Evolutionary conservation across 2,797 vertebrate species (phyloP), one percentile per base, ranked within the genome.

Genomic region (Euphonia xanthogaster): DNA sequence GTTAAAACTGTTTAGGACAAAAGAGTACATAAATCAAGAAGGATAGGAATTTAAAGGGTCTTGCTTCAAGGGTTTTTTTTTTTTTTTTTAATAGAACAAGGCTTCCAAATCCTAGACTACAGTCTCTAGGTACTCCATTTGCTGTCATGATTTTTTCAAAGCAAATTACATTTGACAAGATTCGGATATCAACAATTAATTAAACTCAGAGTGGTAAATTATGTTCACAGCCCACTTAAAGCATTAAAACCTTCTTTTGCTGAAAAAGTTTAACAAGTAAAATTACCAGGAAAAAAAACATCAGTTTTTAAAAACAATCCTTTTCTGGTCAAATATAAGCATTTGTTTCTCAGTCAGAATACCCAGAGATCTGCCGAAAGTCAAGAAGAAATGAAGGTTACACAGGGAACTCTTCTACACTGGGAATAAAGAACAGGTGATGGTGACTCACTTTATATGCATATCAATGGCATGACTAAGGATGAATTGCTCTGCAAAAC

Each of bases 181-280:
- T 89, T 94, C 4, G 3, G 78, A 63, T 94, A 94, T 71, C 90
- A 95, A 87, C 86, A 94, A 94, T 94, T 96, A 96, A 95, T 95
- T 94, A 95, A 91, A 89, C n/a, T 12, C 37, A 39, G 90, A 95
- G 80, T 67, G 72, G 57, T 47, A 96, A 95, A 86, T 86, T 66
- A 95, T 42, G 35, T 78, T 93, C 74, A 65, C 39, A 89, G 62
- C 54, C 79, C 71, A 86, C 50, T 90, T 92, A 61, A 93, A 95
- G 67, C n/a, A 79, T 89, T 71, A 92, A 62, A 85, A 83, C 48
- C 63, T 76, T 79, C 47, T 91, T 75, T 70, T 79, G 71, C 71
- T 85, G 25, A 53, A 61, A 10, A 92, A 82, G 62, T 85, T 96
- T 90, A 91, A 16, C 65, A 93, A 80, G 75, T 15, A 40, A 89